Evolutionary conservation across 2,113 vertebrate genomes (phyloP).

Genomic region (Thomomys bottae): DNA sequence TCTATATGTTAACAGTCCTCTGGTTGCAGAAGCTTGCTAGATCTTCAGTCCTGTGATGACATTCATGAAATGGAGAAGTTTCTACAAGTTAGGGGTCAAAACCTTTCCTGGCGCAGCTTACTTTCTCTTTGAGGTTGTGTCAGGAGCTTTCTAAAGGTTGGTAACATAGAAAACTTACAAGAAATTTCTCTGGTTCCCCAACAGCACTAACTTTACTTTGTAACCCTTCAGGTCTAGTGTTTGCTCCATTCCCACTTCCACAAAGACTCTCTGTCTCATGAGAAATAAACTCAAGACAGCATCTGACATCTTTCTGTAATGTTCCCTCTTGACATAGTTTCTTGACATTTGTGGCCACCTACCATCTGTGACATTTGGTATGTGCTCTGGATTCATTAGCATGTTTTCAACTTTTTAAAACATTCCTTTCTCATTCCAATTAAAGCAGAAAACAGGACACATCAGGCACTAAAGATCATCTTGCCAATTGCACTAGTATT

Average conservation of each 20-base stretch:
- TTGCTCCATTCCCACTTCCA: not conserved
- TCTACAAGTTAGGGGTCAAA: not conserved
- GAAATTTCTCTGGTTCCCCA: not conserved
- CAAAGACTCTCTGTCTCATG: not conserved
- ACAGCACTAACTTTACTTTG: not conserved
- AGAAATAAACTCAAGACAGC: not conserved
- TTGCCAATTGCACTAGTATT: not conserved
- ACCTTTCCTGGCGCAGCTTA: too few species aligned
- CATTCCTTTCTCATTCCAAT: not conserved
- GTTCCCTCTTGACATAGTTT: not conserved
- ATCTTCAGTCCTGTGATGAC: not conserved
- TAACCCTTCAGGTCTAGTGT: not conserved
- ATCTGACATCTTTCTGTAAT: not conserved
- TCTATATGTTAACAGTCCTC: too few species aligned
- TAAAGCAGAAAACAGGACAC: not conserved
- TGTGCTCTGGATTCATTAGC: not conserved
- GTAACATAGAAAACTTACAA: not conserved
- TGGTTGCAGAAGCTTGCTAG: too few species aligned
- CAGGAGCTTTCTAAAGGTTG: too few species aligned
- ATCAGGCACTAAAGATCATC: not conserved
- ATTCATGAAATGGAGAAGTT: not conserved
- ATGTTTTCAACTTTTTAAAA: not conserved
- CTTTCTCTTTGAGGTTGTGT: not conserved
- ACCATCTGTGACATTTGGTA: not conserved
- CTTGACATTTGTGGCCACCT: not conserved